Base-by-base conservation (phyloP, 2,888 invertebrate species). In the Amorpha juglandis region DNA sequence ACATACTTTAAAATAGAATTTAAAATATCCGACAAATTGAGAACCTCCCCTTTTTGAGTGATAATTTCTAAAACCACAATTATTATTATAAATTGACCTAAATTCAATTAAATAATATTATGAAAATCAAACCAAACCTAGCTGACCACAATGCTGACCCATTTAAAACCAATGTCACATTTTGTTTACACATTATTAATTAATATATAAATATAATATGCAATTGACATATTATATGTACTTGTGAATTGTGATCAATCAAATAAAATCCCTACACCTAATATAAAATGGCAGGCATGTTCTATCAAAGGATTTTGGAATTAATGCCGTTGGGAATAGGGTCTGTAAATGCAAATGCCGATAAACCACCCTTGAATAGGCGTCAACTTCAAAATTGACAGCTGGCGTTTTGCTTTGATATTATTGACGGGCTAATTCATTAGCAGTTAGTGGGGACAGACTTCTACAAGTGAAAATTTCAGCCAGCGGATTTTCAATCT, bases 371-470 rank as follows among this genome's bases (percentile, higher is more conserved):
- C 84, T 83, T 82, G 80, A 81, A 80, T 80, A 81, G 79, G 78
- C 81, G 81, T 85, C 82, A 82, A 58, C 82, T 86, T 72, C 75
- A 84, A 78, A 87, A 83, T 87, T 88, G 89, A 88, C 89, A 89
- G 86, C 84, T 87, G 87, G 84, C 82, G 83, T 83, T 79, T 79
- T 81, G 82, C 87, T 89, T 89, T 87, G 83, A 86, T 86, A 87
- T 84, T 84, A 88, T 87, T 88, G 88, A 89, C 83, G 80, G 82
- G 81, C 78, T 89, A 88, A 89, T 89, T 89, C 84, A 88, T 88
- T 86, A 83, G 81, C 78, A 75, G 74, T 76, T 74, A 74, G 80
- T 75, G 74, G 79, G 82, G 79, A 79, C 74, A 67, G 75, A 75
- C 16, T 47, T 58, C 52, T 64, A 62, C 64, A 33, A 38, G 14